These are phyloP conservation scores for Drosophila suzukii DNA, from an alignment of 1,140 invertebrate genomes.

Conservation along the genomic window DNA sequence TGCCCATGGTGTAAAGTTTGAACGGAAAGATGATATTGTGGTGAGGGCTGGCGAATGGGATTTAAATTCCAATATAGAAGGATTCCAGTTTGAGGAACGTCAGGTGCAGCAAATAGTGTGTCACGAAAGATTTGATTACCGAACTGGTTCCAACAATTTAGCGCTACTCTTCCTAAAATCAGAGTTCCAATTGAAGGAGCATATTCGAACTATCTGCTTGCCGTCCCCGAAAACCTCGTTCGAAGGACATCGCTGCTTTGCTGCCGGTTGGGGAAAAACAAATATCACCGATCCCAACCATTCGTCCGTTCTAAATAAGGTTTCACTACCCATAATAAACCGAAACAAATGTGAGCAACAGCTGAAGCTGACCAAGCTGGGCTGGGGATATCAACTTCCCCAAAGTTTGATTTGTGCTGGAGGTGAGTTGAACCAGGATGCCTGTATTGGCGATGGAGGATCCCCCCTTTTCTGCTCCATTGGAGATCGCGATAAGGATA, in stretches of 20 bases:
- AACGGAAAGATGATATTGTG: not conserved
- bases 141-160: slow-evolving; percentile 6
- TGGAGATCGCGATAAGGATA: slow-evolving; percentile 73
- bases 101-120: not conserved
- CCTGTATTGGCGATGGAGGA: slow-evolving; percentile 90
- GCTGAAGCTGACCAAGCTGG: slow-evolving; percentile 84
- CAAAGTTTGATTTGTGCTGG: slow-evolving; percentile 85
- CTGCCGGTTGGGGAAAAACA: slow-evolving; percentile 23
- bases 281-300: not conserved
- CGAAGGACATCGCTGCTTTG: not conserved
- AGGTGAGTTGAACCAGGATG: slow-evolving; percentile 90
- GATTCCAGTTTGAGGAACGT: not conserved
- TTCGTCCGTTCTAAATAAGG: slow-evolving; percentile 86
- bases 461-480: slow-evolving; percentile 88
- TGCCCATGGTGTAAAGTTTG: not conserved
- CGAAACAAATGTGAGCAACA: slow-evolving; percentile 80
- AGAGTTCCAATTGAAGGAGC: not conserved
- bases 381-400: slow-evolving; percentile 81
- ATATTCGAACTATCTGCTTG: slow-evolving; percentile 28
- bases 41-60: slow-evolving; percentile 32
- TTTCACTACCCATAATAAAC: slow-evolving; percentile 85
- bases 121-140: not conserved
- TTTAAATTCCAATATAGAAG: not conserved
- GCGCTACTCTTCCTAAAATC: slow-evolving; percentile 6
- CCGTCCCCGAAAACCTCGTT: not conserved